Base-by-base conservation (phyloP, 2,888 invertebrate genomes). In the Yponomeuta cagnagella region DNA sequence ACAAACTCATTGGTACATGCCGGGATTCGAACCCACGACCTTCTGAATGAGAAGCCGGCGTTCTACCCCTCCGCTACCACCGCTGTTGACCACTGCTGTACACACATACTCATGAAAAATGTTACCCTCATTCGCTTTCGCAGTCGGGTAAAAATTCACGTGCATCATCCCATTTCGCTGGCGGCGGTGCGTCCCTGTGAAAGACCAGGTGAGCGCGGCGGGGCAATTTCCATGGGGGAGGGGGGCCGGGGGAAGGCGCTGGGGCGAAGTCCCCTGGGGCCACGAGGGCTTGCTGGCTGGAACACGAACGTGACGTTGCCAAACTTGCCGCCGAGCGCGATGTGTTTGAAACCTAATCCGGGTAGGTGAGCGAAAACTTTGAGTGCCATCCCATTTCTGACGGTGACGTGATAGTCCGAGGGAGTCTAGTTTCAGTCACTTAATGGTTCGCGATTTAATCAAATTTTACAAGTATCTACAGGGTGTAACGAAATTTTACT, bases 151-250 rank as follows among this genome's bases (percentile, higher is more conserved):
- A 15, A 58, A 58, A 58, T 23, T 23, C 23, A 58, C 15, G 52
- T 2, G 15, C 52, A 12, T 58, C 15, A 58, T 58, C 52, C 52
- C 12, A 58, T 15, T 58, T 15, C 52, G 15, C 52, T 12, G 52
- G 15, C 52, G 52, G 52, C 70, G 76, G 70, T 68, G 82, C 52
- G 76, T 6, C 80, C 74, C 83, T 80, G 80, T 85, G 85, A 89
- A 89, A 89, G 86, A 83, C 80, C 89, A 90, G 90, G 90, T 89
- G 85, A 84, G 82, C 85, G 85, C 85, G 85, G 85, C 76, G 84
- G 82, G 84, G 82, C 84, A 84, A 85, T 84, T 84, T 80, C 73
- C 74, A 75, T 9, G 65, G 31, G 65, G 65, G 10, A 10, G 1
- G 12, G 65, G 23, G 30, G 43, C 5, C 65, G 65, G 64, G 65